Conservation (phyloP, 2,888 invertebrate species). For the Dasysyrphus albostriatus region DNA sequence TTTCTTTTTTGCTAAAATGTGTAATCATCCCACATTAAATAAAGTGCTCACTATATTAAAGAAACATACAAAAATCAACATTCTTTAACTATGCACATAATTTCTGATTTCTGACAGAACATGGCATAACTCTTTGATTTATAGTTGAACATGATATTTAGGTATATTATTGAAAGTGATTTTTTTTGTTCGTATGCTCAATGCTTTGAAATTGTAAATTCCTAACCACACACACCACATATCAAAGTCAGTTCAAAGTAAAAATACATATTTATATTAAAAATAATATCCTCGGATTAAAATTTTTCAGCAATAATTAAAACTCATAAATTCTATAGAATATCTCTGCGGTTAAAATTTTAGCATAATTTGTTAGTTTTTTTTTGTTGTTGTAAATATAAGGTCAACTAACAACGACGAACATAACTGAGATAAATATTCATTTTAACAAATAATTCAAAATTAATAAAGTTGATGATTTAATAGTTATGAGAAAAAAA, state of each 20-base stretch:
- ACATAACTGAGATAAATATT: not conserved
- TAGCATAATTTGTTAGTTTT: conserved; percentile 14
- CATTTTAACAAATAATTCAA: not conserved
- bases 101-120: not conserved
- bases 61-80: not conserved
- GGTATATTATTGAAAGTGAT: not conserved
- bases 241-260: not conserved
- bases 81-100: not conserved
- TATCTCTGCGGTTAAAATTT: conserved; percentile 43
- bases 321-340: conserved; percentile 38
- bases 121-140: not conserved
- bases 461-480: not conserved
- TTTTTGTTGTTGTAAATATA: not conserved
- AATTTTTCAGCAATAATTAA: conserved; percentile 34
- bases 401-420: not conserved
- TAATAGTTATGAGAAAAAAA: not conserved
- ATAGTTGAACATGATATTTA: not conserved
- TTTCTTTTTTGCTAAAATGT: no score
- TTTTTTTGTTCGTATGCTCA: not conserved
- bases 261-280: conserved; percentile 2
- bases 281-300: not conserved
- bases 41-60: no score
- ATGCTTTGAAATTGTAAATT: not conserved
- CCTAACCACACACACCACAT: not conserved
- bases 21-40: no score